Base-by-base conservation (phyloP, 1,140 invertebrate species). In the Drosophila kepulauana region DNA sequence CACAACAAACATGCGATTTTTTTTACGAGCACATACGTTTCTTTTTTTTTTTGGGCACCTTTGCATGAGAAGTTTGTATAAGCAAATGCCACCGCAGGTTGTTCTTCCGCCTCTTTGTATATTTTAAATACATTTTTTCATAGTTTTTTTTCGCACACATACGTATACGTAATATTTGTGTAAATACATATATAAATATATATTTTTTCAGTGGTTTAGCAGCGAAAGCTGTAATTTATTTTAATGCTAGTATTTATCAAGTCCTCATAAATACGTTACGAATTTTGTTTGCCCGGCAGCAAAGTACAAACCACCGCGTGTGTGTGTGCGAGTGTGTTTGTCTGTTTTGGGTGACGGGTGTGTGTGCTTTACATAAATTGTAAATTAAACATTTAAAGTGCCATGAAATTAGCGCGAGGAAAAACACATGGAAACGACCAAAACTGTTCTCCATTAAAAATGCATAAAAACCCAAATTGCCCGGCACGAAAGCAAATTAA, bases 301-400 rank as follows among this genome's bases (percentile, higher is more conserved):
- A 25, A 25, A 25, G 56, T 56, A 76, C 46, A 38, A 38, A 38
- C 35, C 35, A 65, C 43, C 5, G 46, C 38, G 54, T 10, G 11
- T 41, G 6, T 71, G 64, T 74, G 56, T 74, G 38, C 15, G 15
- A 16, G 15, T 79, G 35, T 71, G 58, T 52, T 25, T 67, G 66
- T 61, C 67, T 49, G 35, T 10, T 7, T 7, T 38, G 35, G 35
- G 35, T 38, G 35, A 38, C 61, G n/a, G 63, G 76, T 69, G 67
- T 70, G 74, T 82, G 63, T 54, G 81, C 70, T 78, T 89, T 89
- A 79, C 78, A 89, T 81, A 89, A 89, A 90, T 90, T 89, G 75
- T 78, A 89, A 89, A 90, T 89, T 89, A 85, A 89, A 89, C 81
- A 89, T 89, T 88, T 88, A 88, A 88, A 88, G 85, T 89, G 85